Conservation (phyloP, 2,888 invertebrate genomes). For the Xanthorhoe spadicearia region DNA sequence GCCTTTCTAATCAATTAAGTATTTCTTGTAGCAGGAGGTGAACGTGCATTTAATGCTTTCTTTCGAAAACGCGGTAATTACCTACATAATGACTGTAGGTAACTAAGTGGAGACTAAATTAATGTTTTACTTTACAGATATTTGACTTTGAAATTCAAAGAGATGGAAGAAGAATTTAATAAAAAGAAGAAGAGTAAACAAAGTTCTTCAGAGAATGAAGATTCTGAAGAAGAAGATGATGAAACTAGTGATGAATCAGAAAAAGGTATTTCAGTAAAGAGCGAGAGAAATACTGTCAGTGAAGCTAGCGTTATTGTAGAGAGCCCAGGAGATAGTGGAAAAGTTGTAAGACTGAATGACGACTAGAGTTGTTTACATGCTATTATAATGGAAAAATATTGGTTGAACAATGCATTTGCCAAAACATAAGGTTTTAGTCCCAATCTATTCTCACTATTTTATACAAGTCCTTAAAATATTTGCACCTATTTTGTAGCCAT, state of each 20-base stretch:
- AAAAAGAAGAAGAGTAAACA: slow-evolving; percentile 86
- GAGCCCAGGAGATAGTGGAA: slow-evolving; percentile 72
- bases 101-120: background rate
- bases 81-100: background rate
- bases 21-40: background rate
- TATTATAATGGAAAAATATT: slow-evolving; percentile 13
- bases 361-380: slow-evolving; percentile 20
- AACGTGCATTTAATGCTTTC: background rate
- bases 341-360: slow-evolving; percentile 71
- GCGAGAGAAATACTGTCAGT: slow-evolving; percentile 53
- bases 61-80: slow-evolving; percentile 2
- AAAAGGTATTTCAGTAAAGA: slow-evolving; percentile 32
- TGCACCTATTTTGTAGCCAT: background rate
- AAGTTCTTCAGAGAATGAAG: slow-evolving; percentile 49
- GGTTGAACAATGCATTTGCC: slow-evolving; percentile 4
- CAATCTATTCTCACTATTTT: background rate
- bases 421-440: no score
- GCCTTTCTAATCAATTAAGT: slow-evolving; percentile 9
- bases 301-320: slow-evolving; percentile 70
- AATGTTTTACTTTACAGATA: slow-evolving; percentile 82
- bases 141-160: slow-evolving; percentile 92
- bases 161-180: slow-evolving; percentile 92
- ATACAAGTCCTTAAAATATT: background rate
- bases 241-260: slow-evolving; percentile 55
- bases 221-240: slow-evolving; percentile 59